A percentile compares a stretch with the other conserved stretches of the same genome.
These are phyloP conservation scores for Agapornis roseicollis DNA, from an alignment of 2,113 vertebrate species.

Conservation along the genomic window DNA sequence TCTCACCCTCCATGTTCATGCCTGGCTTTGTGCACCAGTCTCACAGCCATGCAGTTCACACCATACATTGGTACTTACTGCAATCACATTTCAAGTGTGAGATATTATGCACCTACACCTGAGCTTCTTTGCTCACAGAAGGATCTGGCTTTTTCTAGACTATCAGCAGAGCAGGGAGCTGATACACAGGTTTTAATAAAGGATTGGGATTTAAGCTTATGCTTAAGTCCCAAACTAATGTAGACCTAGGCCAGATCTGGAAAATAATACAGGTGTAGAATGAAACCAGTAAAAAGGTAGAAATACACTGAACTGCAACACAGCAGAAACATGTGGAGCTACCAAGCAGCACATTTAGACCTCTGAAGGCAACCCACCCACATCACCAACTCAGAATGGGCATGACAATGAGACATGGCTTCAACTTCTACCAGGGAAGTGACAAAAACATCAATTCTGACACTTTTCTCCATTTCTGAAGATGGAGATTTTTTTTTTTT, in stretches of 20 bases:
- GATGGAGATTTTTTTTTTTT: not conserved
- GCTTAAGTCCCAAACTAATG: not conserved
- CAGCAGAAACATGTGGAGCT: not conserved
- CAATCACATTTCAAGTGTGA: not conserved
- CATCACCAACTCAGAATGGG: not conserved
- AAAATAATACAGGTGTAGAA: not conserved
- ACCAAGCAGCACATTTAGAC: not conserved
- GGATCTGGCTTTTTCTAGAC: not conserved
- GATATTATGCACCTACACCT: not conserved
- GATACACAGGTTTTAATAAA: not conserved
- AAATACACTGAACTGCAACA: not conserved
- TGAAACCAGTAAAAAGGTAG: not conserved
- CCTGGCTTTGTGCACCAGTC: not conserved
- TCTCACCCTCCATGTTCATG: not conserved
- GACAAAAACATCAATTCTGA: not conserved
- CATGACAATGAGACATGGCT: not conserved
- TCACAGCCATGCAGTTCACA: not conserved
- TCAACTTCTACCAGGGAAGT: rapidly evolving
- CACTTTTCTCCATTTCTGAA: not conserved
- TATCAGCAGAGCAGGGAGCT: not conserved
- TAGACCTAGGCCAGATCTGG: not conserved
- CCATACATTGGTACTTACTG: not conserved
- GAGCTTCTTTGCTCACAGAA: not conserved
- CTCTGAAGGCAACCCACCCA: not conserved
- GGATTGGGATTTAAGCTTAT: not conserved